A percentile compares a stretch with the other conserved stretches of the same genome.
phyloP scores from a whole-genome alignment of 2,888 invertebrate species.

The Scrobipalpa costella region DNA sequence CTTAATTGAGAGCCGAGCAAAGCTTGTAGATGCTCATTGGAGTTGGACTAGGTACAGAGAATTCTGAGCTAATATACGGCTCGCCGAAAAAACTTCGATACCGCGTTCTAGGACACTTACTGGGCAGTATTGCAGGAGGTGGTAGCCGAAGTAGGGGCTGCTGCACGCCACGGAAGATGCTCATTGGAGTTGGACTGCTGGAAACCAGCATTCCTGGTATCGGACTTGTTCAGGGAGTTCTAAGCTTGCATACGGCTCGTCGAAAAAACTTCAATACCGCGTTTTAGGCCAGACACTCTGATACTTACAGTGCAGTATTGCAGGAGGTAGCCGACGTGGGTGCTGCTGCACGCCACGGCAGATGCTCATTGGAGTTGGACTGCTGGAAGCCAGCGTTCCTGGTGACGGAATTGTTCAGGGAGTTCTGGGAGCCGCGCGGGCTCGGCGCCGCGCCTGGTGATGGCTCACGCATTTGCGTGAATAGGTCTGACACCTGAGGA shows the following conservation, averaged over 20 bases:
- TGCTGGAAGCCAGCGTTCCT: slow-evolving; percentile 71
- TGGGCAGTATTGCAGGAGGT: slow-evolving; percentile 50
- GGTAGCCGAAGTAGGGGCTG: slow-evolving; percentile 43
- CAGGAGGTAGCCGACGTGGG: neutral
- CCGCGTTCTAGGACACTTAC: slow-evolving; percentile 55
- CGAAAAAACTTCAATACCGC: no score
- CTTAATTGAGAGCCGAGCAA: no score
- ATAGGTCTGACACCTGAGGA: slow-evolving; percentile 86
- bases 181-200: slow-evolving; percentile 38
- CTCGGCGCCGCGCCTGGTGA: slow-evolving; percentile 60
- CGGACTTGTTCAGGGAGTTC: slow-evolving; percentile 39
- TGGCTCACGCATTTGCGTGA: slow-evolving; percentile 87
- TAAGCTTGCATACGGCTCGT: no score
- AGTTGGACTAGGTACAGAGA: no score
- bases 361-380: slow-evolving; percentile 70
- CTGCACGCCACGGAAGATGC: slow-evolving; percentile 56
- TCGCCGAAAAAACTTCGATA: no score
- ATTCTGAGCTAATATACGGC: no score
- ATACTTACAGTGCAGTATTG: slow-evolving; percentile 65
- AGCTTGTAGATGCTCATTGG: no score
- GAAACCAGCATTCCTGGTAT: slow-evolving; percentile 68
- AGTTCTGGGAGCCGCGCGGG: slow-evolving; percentile 60
- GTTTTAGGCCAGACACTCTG: neutral
- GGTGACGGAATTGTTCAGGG: slow-evolving; percentile 59
- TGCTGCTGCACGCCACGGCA: slow-evolving; percentile 69